These are phyloP conservation scores for Chaetophractus vellerosus DNA, from an alignment of 2,797 vertebrate species.

Conservation along the genomic window DNA sequence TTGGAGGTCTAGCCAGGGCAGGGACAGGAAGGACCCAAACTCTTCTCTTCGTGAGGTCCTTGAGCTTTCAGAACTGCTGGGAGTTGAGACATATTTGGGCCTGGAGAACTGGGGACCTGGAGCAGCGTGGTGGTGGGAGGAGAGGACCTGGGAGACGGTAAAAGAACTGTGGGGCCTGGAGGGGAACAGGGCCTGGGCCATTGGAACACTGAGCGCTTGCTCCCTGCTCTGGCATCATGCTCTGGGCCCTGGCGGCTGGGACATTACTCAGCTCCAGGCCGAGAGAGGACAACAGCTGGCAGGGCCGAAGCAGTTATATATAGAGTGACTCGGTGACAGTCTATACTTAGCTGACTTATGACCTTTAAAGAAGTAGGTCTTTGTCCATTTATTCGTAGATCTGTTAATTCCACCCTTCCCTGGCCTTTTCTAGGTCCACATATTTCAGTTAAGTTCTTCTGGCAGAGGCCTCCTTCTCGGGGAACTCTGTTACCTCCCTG, in stretches of 20 bases:
- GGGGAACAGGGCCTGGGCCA: background rate
- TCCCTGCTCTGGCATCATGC: background rate
- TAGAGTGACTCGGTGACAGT: slow-evolving; percentile 87
- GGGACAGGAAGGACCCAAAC: background rate
- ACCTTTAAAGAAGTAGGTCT: slow-evolving; percentile 87
- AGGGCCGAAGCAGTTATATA: slow-evolving; percentile 84
- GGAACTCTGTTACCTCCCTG: background rate
- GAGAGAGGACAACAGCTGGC: slow-evolving; percentile 72
- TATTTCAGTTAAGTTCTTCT: slow-evolving; percentile 52
- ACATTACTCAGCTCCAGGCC: slow-evolving; percentile 35
- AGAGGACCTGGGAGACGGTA: background rate
- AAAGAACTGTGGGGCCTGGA: background rate
- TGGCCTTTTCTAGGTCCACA: background rate
- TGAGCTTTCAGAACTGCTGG: background rate
- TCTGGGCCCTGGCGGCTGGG: background rate
- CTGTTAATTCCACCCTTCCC: background rate
- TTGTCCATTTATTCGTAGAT: slow-evolving; percentile 68
- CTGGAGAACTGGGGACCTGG: background rate
- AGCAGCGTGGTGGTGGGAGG: background rate
- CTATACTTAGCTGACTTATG: slow-evolving; percentile 91
- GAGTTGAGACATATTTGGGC: background rate
- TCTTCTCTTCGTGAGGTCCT: background rate
- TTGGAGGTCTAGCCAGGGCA: accelerated
- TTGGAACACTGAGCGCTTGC: background rate
- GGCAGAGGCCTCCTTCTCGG: background rate